Evolutionary conservation across 2,797 vertebrate species (phyloP), one percentile per base, ranked within the genome.

Genomic region (Pseudopleuronectes americanus): DNA sequence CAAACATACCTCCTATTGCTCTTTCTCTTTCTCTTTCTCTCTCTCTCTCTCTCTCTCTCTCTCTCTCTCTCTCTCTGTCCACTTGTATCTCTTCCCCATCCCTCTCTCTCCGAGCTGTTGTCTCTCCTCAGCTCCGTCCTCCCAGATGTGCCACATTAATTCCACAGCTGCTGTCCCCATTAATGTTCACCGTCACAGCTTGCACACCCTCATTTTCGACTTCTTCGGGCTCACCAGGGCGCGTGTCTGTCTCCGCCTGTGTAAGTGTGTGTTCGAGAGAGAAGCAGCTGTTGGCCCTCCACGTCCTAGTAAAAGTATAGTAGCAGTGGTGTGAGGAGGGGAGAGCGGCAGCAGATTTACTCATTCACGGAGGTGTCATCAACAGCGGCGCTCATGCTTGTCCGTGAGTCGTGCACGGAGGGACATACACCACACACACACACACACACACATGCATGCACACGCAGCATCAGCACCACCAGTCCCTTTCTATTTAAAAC

Each of bases 71-170:
- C 74, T 69, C 33, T 77, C 65, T 69, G 61, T 84, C 71, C 57
- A 7, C 65, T 71, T 65, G 71, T 62, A 55, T 81, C 76, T 77
- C 67, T 76, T 69, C 71, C 61, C 77, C 76, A 58, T 75, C 74
- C 16, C 70, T 77, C 62, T 57, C 64, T 81, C 73, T 74, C 71
- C 9, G 67, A 68, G 55, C 63, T 24, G 61, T 74, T 36, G 69
- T 86, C 71, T 74, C 75, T 62, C 66, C 71, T 68, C 59, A 45
- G 58, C 81, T 82, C 79, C 56, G 73, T 93, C 87, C 86, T 89
- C 89, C 91, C 91, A 94, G 90, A 92, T 93, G 92, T 91, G 90
- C 86, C 57, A 74, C 91, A 93, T 92, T 94, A 92, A 93, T 92
- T 93, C 91, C 90, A 91, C 93, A 94, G 90, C 90, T 93, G 93